Base-by-base conservation (phyloP, 2,888 invertebrate species). In the Germaria angustata region DNA sequence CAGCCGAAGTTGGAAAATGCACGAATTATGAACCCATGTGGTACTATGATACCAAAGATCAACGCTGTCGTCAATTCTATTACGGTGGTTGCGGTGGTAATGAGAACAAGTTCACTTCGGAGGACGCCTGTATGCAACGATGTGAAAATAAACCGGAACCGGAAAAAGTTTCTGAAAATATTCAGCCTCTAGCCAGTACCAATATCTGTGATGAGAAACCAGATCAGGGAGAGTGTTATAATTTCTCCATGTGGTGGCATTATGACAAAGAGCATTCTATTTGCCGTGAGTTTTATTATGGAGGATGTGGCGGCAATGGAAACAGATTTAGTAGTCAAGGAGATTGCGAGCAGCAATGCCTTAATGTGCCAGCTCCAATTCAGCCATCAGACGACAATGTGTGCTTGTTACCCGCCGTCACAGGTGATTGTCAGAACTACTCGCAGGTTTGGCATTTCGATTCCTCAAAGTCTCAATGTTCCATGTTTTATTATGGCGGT, bases 11-110 rank as follows among this genome's bases (percentile, higher is more conserved):
- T 76, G 97, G 97, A 11, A 94, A 95, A 51, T 97, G 97, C 87
- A 93, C 93, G 71, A 94, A 95, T 86, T 96, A 96, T 88, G 93
- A 93, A 6, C 92, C 93, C 80, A 93, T 94, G 79, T 98, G 96
- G 95, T 97, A 95, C 92, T 98, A 93, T 90, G 96, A 98, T 89
- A 94, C 95, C 0, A 93, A 93, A 86, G 94, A 94, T 57, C 93
- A 93, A 81, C 92, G 92, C 39, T 99, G 98, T 90, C 92, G 93
- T 68, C 94, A 94, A 87, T 98, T 98, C 92, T 94, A 96, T 86
- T 98, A 95, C 89, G 96, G 97, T 41, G 98, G 98, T 61, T 98
- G 98, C 89, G 95, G 95, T 17, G 98, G 98, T 32, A 99, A 99
- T 88, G 94, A 93, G 1, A 98, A 98, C 91, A 96, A 96, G 91